phyloP scores from a whole-genome alignment of 2,797 vertebrate genomes.

The Amphiprion clarkii region DNA sequence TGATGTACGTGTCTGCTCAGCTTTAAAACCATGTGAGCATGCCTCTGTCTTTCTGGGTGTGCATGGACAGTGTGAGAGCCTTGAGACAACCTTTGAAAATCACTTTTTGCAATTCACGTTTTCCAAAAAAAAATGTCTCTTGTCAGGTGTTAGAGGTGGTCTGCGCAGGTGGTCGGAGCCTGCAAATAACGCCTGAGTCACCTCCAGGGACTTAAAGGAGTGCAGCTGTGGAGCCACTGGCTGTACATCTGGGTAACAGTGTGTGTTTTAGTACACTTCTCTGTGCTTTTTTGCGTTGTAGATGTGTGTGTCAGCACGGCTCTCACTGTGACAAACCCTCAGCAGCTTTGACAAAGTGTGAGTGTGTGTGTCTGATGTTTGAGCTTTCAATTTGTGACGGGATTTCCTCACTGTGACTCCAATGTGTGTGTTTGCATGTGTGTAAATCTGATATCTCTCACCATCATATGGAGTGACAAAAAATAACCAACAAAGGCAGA shows the following conservation, averaged over 20 bases:
- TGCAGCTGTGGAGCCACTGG: conserved; percentile 59
- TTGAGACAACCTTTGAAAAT: not conserved
- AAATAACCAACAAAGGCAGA: conserved; percentile 59
- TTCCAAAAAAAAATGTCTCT: not conserved
- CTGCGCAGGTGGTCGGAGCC: conserved; percentile 51
- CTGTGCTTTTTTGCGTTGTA: conserved; percentile 28
- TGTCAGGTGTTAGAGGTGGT: conserved; percentile 18
- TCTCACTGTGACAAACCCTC: conserved; percentile 53
- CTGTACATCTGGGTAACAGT: conserved; percentile 60
- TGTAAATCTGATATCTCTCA: conserved; percentile 64
- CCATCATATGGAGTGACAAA: conserved; percentile 63
- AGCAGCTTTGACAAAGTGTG: conserved; percentile 36
- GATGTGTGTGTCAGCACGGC: conserved; percentile 27
- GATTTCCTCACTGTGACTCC: conserved; percentile 64
- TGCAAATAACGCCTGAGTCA: conserved; percentile 35
- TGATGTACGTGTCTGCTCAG: conserved; percentile 23
- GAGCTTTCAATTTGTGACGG: conserved; percentile 59
- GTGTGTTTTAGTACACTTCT: conserved; percentile 32
- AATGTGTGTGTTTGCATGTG: conserved; percentile 35
- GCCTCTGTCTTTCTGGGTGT: not conserved
- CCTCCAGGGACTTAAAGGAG: conserved; percentile 36
- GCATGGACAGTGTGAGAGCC: conserved; percentile 1
- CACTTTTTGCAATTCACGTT: not conserved
- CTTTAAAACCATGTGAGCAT: conserved; percentile 12
- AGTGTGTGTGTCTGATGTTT: conserved; percentile 43